phyloP scores from a whole-genome alignment of 2,888 invertebrate species.

The Caenorhabditis drosophilae region DNA sequence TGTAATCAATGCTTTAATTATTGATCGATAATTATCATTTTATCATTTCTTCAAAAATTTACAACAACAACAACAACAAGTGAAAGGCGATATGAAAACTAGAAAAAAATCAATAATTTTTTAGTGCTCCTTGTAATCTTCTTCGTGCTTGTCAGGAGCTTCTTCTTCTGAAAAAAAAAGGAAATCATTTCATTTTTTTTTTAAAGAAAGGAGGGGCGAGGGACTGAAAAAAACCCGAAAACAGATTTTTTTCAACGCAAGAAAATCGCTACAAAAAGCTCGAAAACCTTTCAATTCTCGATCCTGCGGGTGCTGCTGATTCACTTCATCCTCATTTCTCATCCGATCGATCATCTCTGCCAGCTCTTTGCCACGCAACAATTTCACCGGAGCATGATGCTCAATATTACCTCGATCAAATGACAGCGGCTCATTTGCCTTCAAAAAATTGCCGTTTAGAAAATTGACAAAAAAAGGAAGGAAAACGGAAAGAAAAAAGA shows the following conservation, averaged over 20 bases:
- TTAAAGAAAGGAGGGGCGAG: not conserved
- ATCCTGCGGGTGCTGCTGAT: slow-evolving; percentile 30
- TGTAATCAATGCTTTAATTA: no score
- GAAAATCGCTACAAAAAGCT: slow-evolving; percentile 5
- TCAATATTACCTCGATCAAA: slow-evolving; percentile 43
- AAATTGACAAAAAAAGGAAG: no score
- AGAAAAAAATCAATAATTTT: no score
- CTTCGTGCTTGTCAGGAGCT: slow-evolving; percentile 50
- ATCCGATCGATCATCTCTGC: slow-evolving; percentile 22
- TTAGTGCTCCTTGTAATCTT: slow-evolving; percentile 62
- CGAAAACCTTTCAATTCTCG: slow-evolving; percentile 18
- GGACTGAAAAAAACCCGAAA: not conserved
- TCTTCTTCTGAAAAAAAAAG: slow-evolving; percentile 45
- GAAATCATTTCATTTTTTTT: not conserved
- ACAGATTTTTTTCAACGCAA: not conserved
- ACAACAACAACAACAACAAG: no score
- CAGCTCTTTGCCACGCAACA: slow-evolving; percentile 18
- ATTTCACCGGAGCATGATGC: slow-evolving; percentile 14
- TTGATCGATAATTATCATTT: no score
- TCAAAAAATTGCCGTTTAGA: slow-evolving; percentile 9
- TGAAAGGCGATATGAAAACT: no score
- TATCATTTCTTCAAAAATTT: no score
- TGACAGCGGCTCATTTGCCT: slow-evolving; percentile 39
- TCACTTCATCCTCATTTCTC: slow-evolving; percentile 23
- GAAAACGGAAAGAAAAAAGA: no score